A percentile compares a stretch with the other conserved stretches of the same genome.
These are phyloP conservation scores for Lysiphlebus fabarum DNA, from an alignment of 1,140 invertebrate genomes.

Conservation along the genomic window DNA sequence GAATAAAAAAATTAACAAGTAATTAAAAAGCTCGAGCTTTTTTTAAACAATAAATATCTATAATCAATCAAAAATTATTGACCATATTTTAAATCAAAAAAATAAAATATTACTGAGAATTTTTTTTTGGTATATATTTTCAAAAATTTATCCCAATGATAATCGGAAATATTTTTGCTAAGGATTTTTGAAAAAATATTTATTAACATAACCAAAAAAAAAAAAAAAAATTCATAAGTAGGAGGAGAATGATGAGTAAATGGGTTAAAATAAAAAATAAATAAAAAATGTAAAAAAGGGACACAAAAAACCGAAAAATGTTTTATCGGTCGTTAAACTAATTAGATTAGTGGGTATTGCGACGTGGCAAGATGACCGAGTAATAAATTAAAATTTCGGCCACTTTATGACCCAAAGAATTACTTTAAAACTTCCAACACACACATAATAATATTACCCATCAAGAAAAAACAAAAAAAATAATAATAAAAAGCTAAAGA, in stretches of 20 bases:
- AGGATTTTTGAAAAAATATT: no score
- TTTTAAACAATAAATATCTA: no score
- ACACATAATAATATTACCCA: no score
- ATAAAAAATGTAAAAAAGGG: constrained; percentile 1
- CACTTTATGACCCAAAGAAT: constrained; percentile 21
- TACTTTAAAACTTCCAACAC: neutral
- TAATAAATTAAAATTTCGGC: constrained; percentile 29
- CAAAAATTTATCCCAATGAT: no score
- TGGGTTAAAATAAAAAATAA: constrained; percentile 3
- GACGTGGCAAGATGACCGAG: neutral
- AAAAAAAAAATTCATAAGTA: constrained; percentile 10
- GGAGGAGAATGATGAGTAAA: neutral
- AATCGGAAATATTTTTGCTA: neutral
- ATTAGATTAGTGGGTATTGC: constrained; percentile 27
- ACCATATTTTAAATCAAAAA: no score
- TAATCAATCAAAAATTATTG: no score
- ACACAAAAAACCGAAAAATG: constrained; percentile 23
- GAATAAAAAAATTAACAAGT: no score
- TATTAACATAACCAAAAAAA: neutral
- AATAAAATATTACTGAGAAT: no score
- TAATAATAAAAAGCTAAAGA: no score
- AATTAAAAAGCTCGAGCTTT: no score
- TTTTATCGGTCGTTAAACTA: constrained; percentile 30
- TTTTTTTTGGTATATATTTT: no score
- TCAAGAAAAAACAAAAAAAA: no score